Evolutionary conservation across 2,113 vertebrate genomes (phyloP), one percentile per base, ranked within the genome.

Genomic region (Promerops cafer): DNA sequence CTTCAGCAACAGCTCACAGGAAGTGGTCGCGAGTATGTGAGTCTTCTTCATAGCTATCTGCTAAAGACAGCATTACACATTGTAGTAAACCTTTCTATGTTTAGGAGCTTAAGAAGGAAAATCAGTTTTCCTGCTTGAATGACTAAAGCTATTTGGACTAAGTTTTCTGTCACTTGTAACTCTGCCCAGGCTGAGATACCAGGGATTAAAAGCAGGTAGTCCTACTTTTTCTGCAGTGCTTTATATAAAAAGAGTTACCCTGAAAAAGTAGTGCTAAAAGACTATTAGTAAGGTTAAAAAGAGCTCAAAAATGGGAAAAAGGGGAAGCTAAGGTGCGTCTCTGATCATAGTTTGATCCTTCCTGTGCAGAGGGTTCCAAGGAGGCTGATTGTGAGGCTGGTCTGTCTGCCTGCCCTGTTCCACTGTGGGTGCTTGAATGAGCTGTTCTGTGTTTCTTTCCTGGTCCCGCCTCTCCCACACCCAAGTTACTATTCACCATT

Each of bases 401-500:
- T 37, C 21, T 35, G 4, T 52, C 26, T 69, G 30, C 35, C 22
- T 11, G 13, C 37, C 13, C 14, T 71, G 18, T 27, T 21, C 7
- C 0, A 0, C 39, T 61, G 9, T 20, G 21, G 27, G 26, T 0
- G 0, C 28, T 39, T 40, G 16, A 54, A 49, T 1, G 1, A 49
- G 28, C 22, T 27, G 0, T 28, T 56, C 2, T 1, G 4, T 61
- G 21, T 44, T 60, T 59, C 39, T 30, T 75, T 77, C 27, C 20
- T 60, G 39, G 7, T 42, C 44, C 10, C 5, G 31, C 35, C 24
- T 71, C 7, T 86, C 39, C 42, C 30, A 37, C 0, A 3, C 56
- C 39, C 30, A 24, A 31, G 21, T 61, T 61, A 50, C 28, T 42
- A 35, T 47, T 64, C 5, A 1, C 30, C 8, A 8, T 61, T 80